phyloP scores from a whole-genome alignment of 2,113 vertebrate species.

The Centropus unirufus region DNA sequence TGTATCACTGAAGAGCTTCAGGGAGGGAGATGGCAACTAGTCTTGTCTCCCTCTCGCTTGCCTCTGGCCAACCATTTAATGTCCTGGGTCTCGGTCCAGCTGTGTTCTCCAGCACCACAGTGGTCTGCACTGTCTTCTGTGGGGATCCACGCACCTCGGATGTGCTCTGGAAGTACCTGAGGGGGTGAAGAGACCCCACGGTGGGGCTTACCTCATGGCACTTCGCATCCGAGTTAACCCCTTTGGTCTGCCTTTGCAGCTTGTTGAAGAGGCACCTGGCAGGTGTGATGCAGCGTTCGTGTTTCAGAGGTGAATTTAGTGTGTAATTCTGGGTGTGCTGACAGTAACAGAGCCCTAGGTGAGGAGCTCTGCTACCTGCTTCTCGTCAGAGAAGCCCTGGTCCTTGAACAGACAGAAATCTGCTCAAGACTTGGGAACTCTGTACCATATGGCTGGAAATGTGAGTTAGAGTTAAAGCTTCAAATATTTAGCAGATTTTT shows the following conservation, averaged over 20 bases:
- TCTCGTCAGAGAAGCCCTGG: not conserved
- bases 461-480: not conserved
- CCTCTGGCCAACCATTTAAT: not conserved
- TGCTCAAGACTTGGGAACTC: not conserved
- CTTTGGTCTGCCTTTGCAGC: not conserved
- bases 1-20: not conserved
- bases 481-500: not conserved
- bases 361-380: not conserved
- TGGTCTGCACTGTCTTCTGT: not conserved
- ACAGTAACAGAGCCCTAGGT: not conserved
- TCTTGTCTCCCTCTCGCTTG: not conserved
- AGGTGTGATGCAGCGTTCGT: not conserved
- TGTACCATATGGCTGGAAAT: rapidly evolving
- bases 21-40: rapidly evolving
- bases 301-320: not conserved
- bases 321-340: not conserved
- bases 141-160: rapidly evolving
- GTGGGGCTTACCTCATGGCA: not conserved
- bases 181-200: not conserved
- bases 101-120: not conserved
- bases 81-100: not conserved
- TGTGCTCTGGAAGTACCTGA: not conserved
- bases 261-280: not conserved
- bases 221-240: not conserved
- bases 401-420: not conserved